Base-by-base conservation (phyloP, 2,888 invertebrate genomes). In the Thereva nobilitata region DNA sequence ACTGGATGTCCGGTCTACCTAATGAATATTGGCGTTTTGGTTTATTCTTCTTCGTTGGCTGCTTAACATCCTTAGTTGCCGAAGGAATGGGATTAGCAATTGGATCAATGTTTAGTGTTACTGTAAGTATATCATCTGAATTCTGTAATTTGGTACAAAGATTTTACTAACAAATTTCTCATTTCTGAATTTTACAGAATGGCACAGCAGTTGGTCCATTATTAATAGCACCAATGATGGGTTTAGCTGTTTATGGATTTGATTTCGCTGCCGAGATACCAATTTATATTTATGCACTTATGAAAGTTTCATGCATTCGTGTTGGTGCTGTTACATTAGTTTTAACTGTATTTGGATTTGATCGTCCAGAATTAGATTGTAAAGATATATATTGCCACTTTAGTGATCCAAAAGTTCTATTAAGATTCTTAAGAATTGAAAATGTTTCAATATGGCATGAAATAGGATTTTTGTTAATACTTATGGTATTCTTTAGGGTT, bases 51-150 rank as follows among this genome's bases (percentile, higher is more conserved):
- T 74, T 87, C 0, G 84, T 90, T 37, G 87, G 88, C 0, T 85
- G 89, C 59, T 82, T 88, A 64, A 87, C 89, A 6, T 89, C 90
- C 0, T 80, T 93, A 47, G 88, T 88, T 0, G 87, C 91, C 12
- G 93, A 93, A 76, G 90, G 91, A 41, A 84, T 92, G 76, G 93
- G 92, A 0, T 76, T 92, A 68, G 86, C 91, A 0, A 90, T 93
- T 72, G 92, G 92, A 61, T 86, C 88, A 3, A 80, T 86, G 7
- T 88, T 88, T 71, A 87, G 83, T 75, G 83, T 88, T 65, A 84
- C 86, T 72, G 89, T 89, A 75, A 83, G 84, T 81, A n/a, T 6
- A 45, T 35, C 40, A n/a, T 35, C 9, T 34, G n/a, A 47, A 41
- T 47, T n/a, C 2, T 44, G 38, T 37, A 12, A 38, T 1, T 35